Conservation (phyloP, 2,113 vertebrate genomes). For the Heterocephalus glaber region DNA sequence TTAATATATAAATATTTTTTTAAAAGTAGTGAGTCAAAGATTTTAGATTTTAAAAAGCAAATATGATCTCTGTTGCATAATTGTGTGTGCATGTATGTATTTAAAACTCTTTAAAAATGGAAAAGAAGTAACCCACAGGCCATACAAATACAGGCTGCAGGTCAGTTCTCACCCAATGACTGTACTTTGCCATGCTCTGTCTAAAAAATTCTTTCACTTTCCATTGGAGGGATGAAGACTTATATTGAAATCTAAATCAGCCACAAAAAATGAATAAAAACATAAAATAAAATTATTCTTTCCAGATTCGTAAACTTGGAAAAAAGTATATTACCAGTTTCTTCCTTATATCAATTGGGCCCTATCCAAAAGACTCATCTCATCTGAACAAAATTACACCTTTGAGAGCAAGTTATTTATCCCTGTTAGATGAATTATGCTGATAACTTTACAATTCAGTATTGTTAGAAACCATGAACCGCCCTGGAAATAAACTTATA, state of each 20-base stretch:
- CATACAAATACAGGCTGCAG: background rate
- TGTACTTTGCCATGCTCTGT: background rate
- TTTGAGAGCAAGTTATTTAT: constrained; percentile 54
- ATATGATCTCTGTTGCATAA: background rate
- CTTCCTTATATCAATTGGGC: background rate
- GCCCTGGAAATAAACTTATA: constrained; percentile 45
- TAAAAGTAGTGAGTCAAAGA: too few species aligned
- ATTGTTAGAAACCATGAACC: constrained; percentile 36
- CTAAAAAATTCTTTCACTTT: constrained; percentile 16
- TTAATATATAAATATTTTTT: too few species aligned
- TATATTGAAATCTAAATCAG: background rate
- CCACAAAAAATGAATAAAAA: constrained; percentile 34
- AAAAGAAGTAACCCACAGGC: background rate
- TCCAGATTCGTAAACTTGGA: background rate
- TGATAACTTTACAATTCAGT: constrained; percentile 40
- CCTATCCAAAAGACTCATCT: constrained; percentile 8
- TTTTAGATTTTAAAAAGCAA: background rate
- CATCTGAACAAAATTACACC: constrained; percentile 53
- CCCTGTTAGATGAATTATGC: constrained; percentile 38
- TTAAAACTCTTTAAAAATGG: constrained; percentile 1
- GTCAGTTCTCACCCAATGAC: background rate
- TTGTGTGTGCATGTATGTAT: background rate
- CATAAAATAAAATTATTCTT: constrained; percentile 22
- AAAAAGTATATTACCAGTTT: background rate
- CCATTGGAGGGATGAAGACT: background rate